Percentiles rank a stretch among this genome's conserved stretches.
These are phyloP conservation scores for Coenonympha arcania DNA, from an alignment of 2,888 invertebrate genomes.

Conservation along the genomic window DNA sequence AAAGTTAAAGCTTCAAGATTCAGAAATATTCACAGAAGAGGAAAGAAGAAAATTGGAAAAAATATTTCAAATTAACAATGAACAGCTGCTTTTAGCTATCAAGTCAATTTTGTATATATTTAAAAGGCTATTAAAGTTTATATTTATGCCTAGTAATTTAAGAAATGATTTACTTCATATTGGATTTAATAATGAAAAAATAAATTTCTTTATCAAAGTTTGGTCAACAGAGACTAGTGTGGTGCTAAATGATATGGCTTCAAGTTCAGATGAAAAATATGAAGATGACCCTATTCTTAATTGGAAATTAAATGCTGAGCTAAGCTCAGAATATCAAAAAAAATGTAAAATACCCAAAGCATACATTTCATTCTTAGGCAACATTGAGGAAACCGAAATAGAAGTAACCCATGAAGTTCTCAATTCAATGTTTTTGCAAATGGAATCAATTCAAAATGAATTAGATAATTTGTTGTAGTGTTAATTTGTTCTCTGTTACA, in stretches of 20 bases:
- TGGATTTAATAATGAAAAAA: constrained; percentile 52
- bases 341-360: constrained; percentile 61
- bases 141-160: constrained; percentile 60
- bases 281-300: constrained; percentile 43
- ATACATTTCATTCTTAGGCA: constrained; percentile 42
- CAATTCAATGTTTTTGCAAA: constrained; percentile 57
- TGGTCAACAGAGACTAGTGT: constrained; percentile 59
- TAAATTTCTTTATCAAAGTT: constrained; percentile 52
- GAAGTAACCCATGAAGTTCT: constrained; percentile 62
- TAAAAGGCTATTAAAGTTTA: constrained; percentile 55
- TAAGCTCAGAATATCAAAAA: constrained; percentile 59
- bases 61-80: constrained; percentile 54
- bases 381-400: constrained; percentile 41
- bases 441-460: constrained; percentile 64
- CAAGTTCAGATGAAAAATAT: constrained; percentile 35
- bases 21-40: constrained; percentile 57
- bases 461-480: constrained; percentile 51
- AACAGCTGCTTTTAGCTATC: constrained; percentile 45
- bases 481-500: constrained; percentile 9
- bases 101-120: constrained; percentile 57
- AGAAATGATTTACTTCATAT: constrained; percentile 49
- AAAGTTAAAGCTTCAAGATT: constrained; percentile 49
- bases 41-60: constrained; percentile 54
- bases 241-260: constrained; percentile 49
- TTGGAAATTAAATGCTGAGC: constrained; percentile 62